Evolutionary conservation across 1,140 invertebrate species (phyloP).

Genomic region (Protaetia brevitarsis): DNA sequence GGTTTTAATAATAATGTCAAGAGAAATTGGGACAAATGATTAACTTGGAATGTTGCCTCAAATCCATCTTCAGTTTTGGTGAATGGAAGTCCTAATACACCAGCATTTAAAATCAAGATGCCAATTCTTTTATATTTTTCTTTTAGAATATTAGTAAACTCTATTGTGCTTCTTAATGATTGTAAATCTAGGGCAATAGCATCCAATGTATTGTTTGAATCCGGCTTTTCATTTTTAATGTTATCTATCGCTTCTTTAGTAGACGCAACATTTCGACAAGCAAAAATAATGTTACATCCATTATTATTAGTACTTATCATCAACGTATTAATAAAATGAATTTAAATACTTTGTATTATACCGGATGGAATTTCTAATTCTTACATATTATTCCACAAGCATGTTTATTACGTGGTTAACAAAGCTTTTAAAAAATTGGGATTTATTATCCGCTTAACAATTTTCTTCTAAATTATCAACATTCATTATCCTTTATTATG

Average conservation of each 20-base stretch:
- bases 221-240: conserved; percentile 68
- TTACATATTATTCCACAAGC: too few species aligned
- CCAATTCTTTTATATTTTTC: conserved; percentile 69
- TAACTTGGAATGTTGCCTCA: conserved; percentile 87
- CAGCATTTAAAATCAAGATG: conserved; percentile 89
- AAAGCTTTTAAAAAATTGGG: too few species aligned
- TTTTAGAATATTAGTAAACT: conserved; percentile 66
- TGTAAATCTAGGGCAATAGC: conserved; percentile 70
- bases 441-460: too few species aligned
- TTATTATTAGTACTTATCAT: too few species aligned
- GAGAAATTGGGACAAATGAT: conserved; percentile 81
- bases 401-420: too few species aligned
- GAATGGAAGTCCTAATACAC: conserved; percentile 77
- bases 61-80: conserved; percentile 78
- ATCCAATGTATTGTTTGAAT: conserved; percentile 62
- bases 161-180: conserved; percentile 68
- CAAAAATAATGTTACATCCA: conserved; percentile 83
- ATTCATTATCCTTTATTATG: too few species aligned
- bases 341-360: too few species aligned
- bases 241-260: conserved; percentile 65
- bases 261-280: conserved; percentile 70
- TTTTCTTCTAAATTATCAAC: too few species aligned
- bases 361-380: too few species aligned
- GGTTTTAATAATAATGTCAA: conserved; percentile 72
- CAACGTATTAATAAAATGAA: too few species aligned